Percentiles rank a stretch among this genome's conserved stretches.
These are phyloP conservation scores for Procavia capensis DNA, from an alignment of 2,113 vertebrate genomes.

Conservation along the genomic window DNA sequence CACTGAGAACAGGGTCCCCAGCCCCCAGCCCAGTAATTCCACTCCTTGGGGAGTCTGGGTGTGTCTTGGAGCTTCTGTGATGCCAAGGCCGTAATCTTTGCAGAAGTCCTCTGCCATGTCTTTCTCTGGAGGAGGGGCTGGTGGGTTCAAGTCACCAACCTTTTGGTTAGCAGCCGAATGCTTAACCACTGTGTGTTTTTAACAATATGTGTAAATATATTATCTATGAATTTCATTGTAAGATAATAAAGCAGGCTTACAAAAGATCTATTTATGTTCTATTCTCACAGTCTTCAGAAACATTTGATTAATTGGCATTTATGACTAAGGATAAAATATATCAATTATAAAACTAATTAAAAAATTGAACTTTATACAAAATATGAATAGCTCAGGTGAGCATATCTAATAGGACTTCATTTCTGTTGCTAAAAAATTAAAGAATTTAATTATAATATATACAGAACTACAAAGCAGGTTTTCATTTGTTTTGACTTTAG, in stretches of 20 bases:
- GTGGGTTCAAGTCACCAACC: neutral
- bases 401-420: neutral
- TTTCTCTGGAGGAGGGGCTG: too few species aligned
- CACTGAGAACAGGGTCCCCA: too few species aligned
- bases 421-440: slow-evolving; percentile 4
- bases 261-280: neutral
- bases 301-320: slow-evolving; percentile 18
- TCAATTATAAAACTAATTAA: neutral
- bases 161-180: too few species aligned
- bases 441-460: neutral
- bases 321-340: neutral
- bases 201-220: neutral
- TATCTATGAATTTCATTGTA: neutral
- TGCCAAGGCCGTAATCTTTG: neutral
- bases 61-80: too few species aligned
- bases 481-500: slow-evolving; percentile 8
- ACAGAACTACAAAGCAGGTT: slow-evolving; percentile 17
- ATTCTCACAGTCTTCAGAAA: slow-evolving; percentile 7
- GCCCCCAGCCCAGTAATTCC: too few species aligned
- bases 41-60: too few species aligned
- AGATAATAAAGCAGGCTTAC: neutral
- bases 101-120: neutral
- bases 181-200: neutral
- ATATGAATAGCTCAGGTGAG: neutral
- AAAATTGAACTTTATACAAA: slow-evolving; percentile 14